phyloP scores from a whole-genome alignment of 2,113 vertebrate species.

The Myotis yumanensis region DNA sequence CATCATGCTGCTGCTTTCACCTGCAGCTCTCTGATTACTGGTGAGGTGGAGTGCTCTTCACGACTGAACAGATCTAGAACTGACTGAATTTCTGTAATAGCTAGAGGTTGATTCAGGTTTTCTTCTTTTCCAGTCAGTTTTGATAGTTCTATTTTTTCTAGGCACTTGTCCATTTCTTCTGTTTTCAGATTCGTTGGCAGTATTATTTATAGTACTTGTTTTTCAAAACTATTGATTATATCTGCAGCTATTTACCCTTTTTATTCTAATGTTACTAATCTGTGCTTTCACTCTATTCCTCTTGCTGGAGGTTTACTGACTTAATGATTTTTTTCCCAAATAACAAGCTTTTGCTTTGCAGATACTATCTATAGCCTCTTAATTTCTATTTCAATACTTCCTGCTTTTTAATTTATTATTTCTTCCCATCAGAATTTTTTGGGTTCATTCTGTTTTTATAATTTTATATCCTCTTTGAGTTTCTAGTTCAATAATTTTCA shows the following conservation, averaged over 20 bases:
- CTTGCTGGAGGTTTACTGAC: neutral
- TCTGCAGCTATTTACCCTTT: neutral
- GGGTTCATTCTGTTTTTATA: constrained; percentile 3
- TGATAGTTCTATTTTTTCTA: neutral
- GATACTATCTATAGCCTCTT: neutral
- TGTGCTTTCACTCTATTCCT: neutral
- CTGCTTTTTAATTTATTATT: neutral
- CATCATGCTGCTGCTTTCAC: neutral
- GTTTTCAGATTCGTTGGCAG: neutral
- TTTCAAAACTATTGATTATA: neutral
- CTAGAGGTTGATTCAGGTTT: neutral
- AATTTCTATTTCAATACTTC: neutral
- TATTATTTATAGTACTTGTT: neutral
- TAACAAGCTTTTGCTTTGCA: neutral
- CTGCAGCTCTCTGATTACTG: neutral
- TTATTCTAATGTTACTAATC: neutral
- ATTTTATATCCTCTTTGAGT: neutral
- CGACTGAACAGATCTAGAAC: neutral
- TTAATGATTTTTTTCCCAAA: neutral
- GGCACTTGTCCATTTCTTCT: neutral
- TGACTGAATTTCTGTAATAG: neutral
- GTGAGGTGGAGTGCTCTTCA: neutral
- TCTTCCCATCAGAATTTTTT: neutral
- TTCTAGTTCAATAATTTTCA: neutral
- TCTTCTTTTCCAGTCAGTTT: neutral